phyloP scores from a whole-genome alignment of 2,888 invertebrate species.

The Bombyx huttoni region DNA sequence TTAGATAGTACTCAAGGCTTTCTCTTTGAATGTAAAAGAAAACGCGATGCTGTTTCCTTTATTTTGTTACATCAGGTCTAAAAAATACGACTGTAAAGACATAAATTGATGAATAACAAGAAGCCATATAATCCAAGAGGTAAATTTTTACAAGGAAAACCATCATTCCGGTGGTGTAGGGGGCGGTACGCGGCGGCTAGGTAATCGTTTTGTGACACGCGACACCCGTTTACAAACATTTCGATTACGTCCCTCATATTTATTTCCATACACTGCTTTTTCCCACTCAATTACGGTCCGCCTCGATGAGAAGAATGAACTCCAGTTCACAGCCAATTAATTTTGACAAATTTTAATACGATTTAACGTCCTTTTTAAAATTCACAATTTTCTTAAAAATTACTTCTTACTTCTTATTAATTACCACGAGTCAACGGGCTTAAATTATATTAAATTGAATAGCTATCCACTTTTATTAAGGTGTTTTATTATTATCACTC shows the following conservation, averaged over 20 bases:
- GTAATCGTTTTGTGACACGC: conserved; percentile 55
- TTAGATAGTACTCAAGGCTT: too few relatives aligned
- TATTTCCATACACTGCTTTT: conserved; percentile 46
- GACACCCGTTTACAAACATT: conserved; percentile 63
- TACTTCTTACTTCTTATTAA: too few relatives aligned
- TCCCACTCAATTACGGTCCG: conserved; percentile 35
- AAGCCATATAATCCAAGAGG: background rate
- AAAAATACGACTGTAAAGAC: background rate
- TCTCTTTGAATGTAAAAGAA: too few relatives aligned
- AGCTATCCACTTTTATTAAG: too few relatives aligned
- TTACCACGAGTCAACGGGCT: too few relatives aligned
- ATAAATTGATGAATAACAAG: background rate
- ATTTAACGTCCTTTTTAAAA: too few relatives aligned
- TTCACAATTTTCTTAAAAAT: too few relatives aligned
- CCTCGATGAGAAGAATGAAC: conserved; percentile 10
- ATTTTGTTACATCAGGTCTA: too few relatives aligned
- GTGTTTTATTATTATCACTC: background rate
- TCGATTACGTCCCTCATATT: conserved; percentile 59
- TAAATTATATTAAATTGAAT: too few relatives aligned
- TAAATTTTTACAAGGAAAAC: conserved; percentile 18
- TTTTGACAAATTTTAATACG: background rate
- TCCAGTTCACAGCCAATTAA: conserved; percentile 3
- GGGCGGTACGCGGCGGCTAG: conserved; percentile 22
- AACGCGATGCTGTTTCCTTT: too few relatives aligned
- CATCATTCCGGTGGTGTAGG: conserved; percentile 17